phyloP scores from a whole-genome alignment of 1,140 invertebrate species.

The Trigoniulus corallinus region DNA sequence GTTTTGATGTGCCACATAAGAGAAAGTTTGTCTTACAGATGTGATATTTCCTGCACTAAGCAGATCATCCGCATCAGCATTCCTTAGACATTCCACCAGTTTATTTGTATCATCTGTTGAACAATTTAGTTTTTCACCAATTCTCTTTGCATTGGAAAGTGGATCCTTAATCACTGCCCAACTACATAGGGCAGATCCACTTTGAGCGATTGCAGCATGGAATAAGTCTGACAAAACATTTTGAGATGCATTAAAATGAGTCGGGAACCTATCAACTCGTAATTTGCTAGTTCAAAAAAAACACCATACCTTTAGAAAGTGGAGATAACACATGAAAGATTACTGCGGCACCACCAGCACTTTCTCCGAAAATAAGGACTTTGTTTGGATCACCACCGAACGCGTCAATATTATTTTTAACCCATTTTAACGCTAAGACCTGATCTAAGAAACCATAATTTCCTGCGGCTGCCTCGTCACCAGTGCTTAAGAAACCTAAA shows the following conservation, averaged over 20 bases:
- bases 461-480: too few species aligned
- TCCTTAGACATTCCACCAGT: constrained; percentile 22
- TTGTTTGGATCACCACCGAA: too few species aligned
- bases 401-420: too few species aligned
- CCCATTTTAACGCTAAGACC: too few species aligned
- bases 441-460: too few species aligned
- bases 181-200: not conserved
- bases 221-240: constrained; percentile 12
- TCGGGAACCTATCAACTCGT: constrained; percentile 24
- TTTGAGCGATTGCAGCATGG: not conserved
- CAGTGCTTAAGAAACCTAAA: too few species aligned
- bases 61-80: not conserved
- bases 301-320: too few species aligned
- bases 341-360: too few species aligned
- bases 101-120: constrained; percentile 29
- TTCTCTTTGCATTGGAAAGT: not conserved
- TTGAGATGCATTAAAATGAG: constrained; percentile 20
- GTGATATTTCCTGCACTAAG: not conserved
- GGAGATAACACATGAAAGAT: too few species aligned
- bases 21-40: not conserved
- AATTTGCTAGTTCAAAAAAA: too few species aligned
- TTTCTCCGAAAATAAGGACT: too few species aligned
- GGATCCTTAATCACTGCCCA: not conserved
- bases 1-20: not conserved
- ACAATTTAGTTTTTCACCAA: constrained; percentile 16